These are phyloP conservation scores for Agonopterix alstromeriana DNA, from an alignment of 2,888 invertebrate species.

Conservation along the genomic window DNA sequence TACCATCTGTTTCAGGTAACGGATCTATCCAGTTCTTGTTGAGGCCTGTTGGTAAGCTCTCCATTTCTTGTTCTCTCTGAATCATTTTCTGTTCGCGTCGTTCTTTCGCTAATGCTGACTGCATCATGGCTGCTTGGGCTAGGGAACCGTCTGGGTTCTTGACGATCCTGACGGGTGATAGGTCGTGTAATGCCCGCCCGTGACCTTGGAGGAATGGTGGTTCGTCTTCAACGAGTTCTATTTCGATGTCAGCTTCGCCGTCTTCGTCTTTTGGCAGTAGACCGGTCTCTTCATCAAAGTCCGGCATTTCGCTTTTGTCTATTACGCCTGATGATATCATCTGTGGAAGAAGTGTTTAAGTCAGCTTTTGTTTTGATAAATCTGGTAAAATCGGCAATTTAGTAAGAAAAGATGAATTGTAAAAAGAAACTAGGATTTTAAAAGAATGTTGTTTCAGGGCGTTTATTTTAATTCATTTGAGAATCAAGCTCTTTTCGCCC, in stretches of 20 bases:
- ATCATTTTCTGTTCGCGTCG: slow-evolving; percentile 96
- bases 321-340: slow-evolving; percentile 96
- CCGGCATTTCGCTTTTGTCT: slow-evolving; percentile 95
- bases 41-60: slow-evolving; percentile 84
- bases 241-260: slow-evolving; percentile 98
- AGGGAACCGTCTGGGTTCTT: slow-evolving; percentile 99
- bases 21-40: slow-evolving; percentile 99
- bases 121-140: slow-evolving; percentile 99
- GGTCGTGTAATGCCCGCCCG: slow-evolving; percentile 92
- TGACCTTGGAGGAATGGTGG: slow-evolving; percentile 95
- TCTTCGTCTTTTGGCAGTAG: slow-evolving; percentile 93
- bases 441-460: too few species aligned
- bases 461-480: too few species aligned
- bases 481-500: too few species aligned
- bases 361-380: too few species aligned
- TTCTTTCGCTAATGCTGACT: slow-evolving; percentile 98
- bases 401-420: too few species aligned
- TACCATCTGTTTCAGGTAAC: slow-evolving; percentile 87
- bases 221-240: slow-evolving; percentile 99
- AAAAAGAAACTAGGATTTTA: too few species aligned
- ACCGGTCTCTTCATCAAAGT: slow-evolving; percentile 98
- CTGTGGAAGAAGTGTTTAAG: slow-evolving; percentile 33
- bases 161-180: slow-evolving; percentile 96
- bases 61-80: slow-evolving; percentile 94
- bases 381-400: too few species aligned